phyloP scores from a whole-genome alignment of 2,113 vertebrate genomes.

The Clarias batrachus region DNA sequence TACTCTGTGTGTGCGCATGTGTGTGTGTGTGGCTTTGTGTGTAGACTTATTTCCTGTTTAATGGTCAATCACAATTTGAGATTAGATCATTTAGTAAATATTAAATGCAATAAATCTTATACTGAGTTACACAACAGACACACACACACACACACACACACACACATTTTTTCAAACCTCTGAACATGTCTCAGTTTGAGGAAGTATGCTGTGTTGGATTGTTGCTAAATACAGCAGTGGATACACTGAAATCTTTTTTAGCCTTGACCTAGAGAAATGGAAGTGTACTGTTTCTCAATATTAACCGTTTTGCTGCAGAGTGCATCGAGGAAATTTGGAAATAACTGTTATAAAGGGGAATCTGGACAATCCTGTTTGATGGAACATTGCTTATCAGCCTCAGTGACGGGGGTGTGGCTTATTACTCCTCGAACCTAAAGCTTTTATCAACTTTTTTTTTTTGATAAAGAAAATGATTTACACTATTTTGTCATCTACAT shows the following conservation, averaged over 20 bases:
- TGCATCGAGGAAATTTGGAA: not conserved
- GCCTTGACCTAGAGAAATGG: not conserved
- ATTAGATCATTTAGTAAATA: not conserved
- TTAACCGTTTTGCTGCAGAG: not conserved
- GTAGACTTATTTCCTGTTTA: constrained; percentile 1
- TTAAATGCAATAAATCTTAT: not conserved
- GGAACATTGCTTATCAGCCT: not conserved
- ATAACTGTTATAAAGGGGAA: not conserved
- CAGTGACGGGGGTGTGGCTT: not conserved
- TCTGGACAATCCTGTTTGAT: not conserved
- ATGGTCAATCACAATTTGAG: not conserved
- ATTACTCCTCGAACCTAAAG: not conserved
- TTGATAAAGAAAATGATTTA: not conserved
- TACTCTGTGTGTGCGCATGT: not conserved
- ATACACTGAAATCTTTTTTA: not conserved
- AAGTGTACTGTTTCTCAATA: not conserved
- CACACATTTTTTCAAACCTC: not conserved
- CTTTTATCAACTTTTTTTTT: not conserved
- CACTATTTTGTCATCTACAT: not conserved
- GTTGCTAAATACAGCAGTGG: not conserved
- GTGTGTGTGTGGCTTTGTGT: not conserved
- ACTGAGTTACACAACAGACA: constrained; percentile 1
- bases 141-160: constrained; percentile 3
- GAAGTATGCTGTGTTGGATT: not conserved
- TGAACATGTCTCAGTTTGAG: not conserved